Evolutionary conservation across 2,888 invertebrate genomes (phyloP).

Genomic region (Netelia virgata): DNA sequence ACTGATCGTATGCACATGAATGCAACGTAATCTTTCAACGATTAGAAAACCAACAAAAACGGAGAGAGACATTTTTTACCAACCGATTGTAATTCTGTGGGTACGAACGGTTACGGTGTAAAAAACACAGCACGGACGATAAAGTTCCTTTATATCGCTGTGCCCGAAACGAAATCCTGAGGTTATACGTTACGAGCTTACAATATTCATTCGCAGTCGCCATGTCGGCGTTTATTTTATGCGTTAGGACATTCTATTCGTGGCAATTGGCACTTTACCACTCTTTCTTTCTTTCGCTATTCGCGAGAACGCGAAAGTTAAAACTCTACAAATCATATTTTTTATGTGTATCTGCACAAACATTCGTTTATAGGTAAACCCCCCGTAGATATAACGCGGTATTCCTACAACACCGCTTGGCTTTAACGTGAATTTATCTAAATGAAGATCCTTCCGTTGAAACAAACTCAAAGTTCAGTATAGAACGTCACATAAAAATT

Average conservation of each 20-base stretch:
- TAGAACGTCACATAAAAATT: no score
- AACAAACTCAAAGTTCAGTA: no score
- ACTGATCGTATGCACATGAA: background rate
- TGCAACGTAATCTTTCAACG: conserved; percentile 27
- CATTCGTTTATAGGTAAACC: no score
- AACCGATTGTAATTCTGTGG: background rate
- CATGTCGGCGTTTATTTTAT: background rate
- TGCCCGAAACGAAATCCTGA: background rate
- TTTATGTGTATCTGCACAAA: background rate
- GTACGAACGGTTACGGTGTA: background rate
- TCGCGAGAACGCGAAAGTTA: background rate
- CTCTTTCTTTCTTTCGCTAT: background rate
- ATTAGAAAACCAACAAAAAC: conserved; percentile 55
- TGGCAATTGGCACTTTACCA: background rate
- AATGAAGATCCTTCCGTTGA: no score
- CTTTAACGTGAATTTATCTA: no score
- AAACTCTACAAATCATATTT: background rate
- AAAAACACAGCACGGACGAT: conserved; percentile 7
- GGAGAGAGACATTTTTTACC: background rate
- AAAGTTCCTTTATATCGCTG: conserved; percentile 16
- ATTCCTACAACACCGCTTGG: no score
- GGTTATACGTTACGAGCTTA: background rate
- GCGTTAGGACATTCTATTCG: conserved; percentile 1
- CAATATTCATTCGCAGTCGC: background rate
- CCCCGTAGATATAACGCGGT: no score